Evolutionary conservation across 2,797 vertebrate genomes (phyloP), one percentile per base, ranked within the genome.

Genomic region (Protonibea diacanthus): DNA sequence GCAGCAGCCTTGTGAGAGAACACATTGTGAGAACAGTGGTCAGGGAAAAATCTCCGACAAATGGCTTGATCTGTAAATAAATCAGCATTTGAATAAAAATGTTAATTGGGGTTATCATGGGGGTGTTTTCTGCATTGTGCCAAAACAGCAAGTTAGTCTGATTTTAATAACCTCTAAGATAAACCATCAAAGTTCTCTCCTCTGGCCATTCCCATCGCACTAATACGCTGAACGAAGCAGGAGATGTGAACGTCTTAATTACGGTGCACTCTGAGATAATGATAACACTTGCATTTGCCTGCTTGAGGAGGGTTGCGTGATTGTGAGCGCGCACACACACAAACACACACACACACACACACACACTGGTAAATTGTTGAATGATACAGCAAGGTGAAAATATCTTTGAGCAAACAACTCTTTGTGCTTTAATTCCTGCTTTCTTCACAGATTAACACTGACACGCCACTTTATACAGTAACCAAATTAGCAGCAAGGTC

Each of bases 121-220:
- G 71, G 79, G 29, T 56, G 38, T 80, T 88, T 80, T 89, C 40
- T 66, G 78, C 58, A 47, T 79, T 72, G 69, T 78, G 71, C 65
- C 64, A 49, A 89, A 89, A 88, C 65, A 78, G 82, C 83, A 74
- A 87, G 78, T 75, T 82, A 49, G 86, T 74, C 51, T 61, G 77
- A 89, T 90, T 89, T 92, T 66, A 91, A 90, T 82, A 88, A 91
- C 87, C 88, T 84, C 81, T 10, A 8, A 88, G 94, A 94, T 92
- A 92, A 92, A 90, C 71, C 78, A 87, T 90, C 88, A 88, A 57
- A 82, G 65, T 66, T 79, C 58, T 64, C 69, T 90, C 80, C 65
- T 76, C 71, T 42, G 77, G 78, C 84, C 82, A 45, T 71, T 88
- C 85, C 80, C 76, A 49, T 10, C 42, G 45, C 71, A 27, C 75